Conservation (phyloP, 2,888 invertebrate genomes). For the Hyles lineata region DNA sequence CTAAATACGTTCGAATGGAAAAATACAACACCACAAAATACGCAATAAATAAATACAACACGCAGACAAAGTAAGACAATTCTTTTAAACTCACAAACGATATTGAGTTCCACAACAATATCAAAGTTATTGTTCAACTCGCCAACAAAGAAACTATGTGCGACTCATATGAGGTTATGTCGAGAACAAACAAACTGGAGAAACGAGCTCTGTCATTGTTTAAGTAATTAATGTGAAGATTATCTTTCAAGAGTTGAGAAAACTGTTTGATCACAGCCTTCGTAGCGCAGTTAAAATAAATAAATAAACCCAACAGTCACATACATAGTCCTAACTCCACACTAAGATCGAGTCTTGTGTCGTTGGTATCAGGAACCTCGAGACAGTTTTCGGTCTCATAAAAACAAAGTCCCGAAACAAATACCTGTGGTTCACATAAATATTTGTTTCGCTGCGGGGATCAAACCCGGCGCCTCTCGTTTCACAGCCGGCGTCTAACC, state of each 20-base stretch:
- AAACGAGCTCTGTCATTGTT: not conserved
- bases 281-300: too few species aligned
- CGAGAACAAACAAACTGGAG: not conserved
- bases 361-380: too few species aligned
- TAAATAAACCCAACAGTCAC: too few species aligned
- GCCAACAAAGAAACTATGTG: not conserved
- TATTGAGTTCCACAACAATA: conserved; percentile 25
- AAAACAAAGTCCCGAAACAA: too few species aligned
- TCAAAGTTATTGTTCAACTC: conserved; percentile 12
- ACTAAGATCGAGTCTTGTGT: too few species aligned
- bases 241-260: not conserved
- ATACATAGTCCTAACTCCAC: too few species aligned
- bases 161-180: conserved; percentile 1
- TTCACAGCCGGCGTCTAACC: too few species aligned
- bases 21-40: not conserved
- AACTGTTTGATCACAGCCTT: not conserved
- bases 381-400: too few species aligned
- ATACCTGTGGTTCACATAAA: too few species aligned
- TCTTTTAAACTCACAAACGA: conserved; percentile 22
- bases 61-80: conserved; percentile 1
- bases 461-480: too few species aligned
- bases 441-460: too few species aligned
- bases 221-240: not conserved
- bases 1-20: not conserved
- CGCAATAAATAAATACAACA: not conserved